phyloP scores from a whole-genome alignment of 2,888 invertebrate genomes.

The Brachylomia viminalis region DNA sequence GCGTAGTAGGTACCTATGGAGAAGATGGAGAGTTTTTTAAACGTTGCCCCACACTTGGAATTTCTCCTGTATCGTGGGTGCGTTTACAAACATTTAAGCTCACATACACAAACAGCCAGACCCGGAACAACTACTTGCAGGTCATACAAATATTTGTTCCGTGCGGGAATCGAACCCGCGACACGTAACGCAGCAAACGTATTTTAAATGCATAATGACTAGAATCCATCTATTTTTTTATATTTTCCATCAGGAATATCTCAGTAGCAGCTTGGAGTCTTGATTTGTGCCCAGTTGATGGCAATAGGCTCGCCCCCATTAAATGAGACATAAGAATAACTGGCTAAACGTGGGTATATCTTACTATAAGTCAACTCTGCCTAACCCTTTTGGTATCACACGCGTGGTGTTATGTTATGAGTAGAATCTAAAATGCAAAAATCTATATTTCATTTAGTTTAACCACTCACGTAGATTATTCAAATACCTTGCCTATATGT shows the following conservation, averaged over 20 bases:
- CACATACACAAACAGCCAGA: too few species aligned
- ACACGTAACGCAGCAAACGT: too few species aligned
- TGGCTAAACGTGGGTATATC: background rate
- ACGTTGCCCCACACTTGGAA: too few species aligned
- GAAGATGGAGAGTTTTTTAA: too few species aligned
- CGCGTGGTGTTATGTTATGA: too few species aligned
- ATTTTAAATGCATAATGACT: background rate
- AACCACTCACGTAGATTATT: background rate
- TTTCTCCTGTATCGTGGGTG: too few species aligned
- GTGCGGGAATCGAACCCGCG: too few species aligned
- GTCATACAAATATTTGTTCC: too few species aligned
- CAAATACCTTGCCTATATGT: background rate
- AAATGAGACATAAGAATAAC: background rate
- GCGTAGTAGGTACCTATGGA: too few species aligned
- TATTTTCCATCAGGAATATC: background rate
- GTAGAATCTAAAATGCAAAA: background rate
- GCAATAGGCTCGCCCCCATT: background rate
- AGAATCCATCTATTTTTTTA: background rate
- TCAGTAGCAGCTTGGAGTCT: background rate
- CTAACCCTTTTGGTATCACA: background rate
- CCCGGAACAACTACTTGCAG: too few species aligned
- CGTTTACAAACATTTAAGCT: too few species aligned
- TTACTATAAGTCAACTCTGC: background rate
- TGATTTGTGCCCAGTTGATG: background rate
- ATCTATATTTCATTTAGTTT: background rate